phyloP scores from a whole-genome alignment of 2,113 vertebrate genomes.

The Trachemys scripta region DNA sequence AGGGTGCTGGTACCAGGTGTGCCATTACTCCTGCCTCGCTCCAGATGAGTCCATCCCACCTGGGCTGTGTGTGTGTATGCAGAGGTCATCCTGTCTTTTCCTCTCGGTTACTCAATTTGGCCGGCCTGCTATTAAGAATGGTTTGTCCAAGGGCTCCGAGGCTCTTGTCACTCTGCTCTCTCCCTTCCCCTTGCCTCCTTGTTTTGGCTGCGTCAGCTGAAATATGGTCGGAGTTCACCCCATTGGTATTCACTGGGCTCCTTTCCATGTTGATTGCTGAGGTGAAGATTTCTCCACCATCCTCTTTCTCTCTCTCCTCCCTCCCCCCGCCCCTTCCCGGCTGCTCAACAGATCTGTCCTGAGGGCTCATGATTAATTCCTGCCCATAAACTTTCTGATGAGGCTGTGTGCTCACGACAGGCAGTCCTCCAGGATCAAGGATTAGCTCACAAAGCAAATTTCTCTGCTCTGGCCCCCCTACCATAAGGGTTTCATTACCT shows the following conservation, averaged over 20 bases:
- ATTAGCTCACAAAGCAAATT: slow-evolving; percentile 32
- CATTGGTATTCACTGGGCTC: background rate
- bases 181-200: background rate
- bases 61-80: background rate
- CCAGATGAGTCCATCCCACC: background rate
- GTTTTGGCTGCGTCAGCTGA: background rate
- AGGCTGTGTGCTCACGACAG: background rate
- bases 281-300: background rate
- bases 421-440: slow-evolving; percentile 13
- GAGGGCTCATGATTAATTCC: slow-evolving; percentile 53
- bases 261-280: background rate
- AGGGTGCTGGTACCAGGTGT: background rate
- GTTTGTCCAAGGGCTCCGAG: background rate
- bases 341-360: background rate
- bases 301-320: background rate
- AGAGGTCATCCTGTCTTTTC: background rate
- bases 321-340: background rate
- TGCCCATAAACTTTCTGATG: slow-evolving; percentile 17
- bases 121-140: background rate
- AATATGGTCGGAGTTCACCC: background rate
- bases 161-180: background rate
- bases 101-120: background rate
- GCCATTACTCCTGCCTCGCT: background rate
- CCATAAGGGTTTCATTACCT: slow-evolving; percentile 13
- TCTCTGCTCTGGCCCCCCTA: background rate